Conservation (phyloP, 2,113 vertebrate genomes). For the Ammospiza caudacuta region DNA sequence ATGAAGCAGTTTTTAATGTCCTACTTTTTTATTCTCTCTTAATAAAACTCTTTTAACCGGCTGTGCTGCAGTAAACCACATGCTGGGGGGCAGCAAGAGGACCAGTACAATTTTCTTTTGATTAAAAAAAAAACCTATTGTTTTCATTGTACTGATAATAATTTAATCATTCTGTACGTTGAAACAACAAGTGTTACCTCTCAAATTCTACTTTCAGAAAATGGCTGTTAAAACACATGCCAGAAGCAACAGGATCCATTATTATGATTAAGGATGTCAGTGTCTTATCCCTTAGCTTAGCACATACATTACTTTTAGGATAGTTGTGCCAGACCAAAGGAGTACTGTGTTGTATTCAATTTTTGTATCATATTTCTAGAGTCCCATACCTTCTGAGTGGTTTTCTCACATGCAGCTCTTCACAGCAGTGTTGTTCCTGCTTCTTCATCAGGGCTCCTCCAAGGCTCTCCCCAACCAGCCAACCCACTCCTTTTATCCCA, state of each 20-base stretch:
- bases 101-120: not conserved
- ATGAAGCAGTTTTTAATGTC: not conserved
- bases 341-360: not conserved
- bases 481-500: too few relatives aligned
- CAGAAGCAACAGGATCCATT: not conserved
- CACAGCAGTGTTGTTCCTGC: too few relatives aligned
- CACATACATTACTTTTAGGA: not conserved
- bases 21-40: not conserved
- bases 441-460: too few relatives aligned
- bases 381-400: too few relatives aligned
- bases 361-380: too few relatives aligned
- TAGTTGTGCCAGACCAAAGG: not conserved
- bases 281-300: not conserved
- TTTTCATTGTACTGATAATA: not conserved
- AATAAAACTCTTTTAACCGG: not conserved
- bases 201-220: not conserved
- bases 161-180: not conserved
- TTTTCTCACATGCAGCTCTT: too few relatives aligned
- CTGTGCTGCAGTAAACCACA: not conserved
- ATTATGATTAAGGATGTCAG: not conserved
- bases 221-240: not conserved
- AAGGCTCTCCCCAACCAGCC: too few relatives aligned
- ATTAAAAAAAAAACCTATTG: not conserved
- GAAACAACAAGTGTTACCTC: not conserved
- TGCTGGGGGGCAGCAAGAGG: not conserved